These are phyloP conservation scores for Toxotes lorentzi DNA, from an alignment of 2,797 vertebrate species.

Conservation along the genomic window DNA sequence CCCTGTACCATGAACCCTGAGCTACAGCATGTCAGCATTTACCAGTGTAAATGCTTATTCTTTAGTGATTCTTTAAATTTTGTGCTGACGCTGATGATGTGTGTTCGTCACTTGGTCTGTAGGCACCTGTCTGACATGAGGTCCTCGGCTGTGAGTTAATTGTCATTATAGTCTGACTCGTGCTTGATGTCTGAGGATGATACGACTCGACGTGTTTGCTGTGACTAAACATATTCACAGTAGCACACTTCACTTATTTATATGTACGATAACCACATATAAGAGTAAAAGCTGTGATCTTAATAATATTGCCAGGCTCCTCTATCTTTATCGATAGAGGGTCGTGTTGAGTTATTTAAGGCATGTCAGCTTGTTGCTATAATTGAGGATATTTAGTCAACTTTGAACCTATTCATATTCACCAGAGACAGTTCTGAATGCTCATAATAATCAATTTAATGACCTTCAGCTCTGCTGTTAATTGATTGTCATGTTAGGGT, in stretches of 20 bases:
- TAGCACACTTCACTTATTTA: background rate
- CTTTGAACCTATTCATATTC: conserved; percentile 53
- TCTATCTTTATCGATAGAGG: background rate
- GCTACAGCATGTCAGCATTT: no score
- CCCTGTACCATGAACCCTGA: no score
- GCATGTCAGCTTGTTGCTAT: conserved; percentile 20
- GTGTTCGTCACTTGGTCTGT: no score
- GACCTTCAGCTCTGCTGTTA: conserved; percentile 63
- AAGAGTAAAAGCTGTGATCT: background rate
- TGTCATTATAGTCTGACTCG: background rate
- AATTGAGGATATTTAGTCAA: conserved; percentile 49
- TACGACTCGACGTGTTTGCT: background rate
- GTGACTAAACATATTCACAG: conserved; percentile 1
- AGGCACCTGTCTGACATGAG: no score
- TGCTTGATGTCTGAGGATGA: background rate
- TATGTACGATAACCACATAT: background rate
- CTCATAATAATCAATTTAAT: conserved; percentile 69
- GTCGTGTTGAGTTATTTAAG: conserved; percentile 8
- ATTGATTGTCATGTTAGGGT: conserved; percentile 73
- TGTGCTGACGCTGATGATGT: no score
- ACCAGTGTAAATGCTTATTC: no score
- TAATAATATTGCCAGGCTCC: background rate
- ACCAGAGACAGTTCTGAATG: conserved; percentile 31
- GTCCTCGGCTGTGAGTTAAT: background rate
- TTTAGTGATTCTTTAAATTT: no score